phyloP scores from a whole-genome alignment of 2,888 invertebrate genomes.

The Romanomermis culicivorax region DNA sequence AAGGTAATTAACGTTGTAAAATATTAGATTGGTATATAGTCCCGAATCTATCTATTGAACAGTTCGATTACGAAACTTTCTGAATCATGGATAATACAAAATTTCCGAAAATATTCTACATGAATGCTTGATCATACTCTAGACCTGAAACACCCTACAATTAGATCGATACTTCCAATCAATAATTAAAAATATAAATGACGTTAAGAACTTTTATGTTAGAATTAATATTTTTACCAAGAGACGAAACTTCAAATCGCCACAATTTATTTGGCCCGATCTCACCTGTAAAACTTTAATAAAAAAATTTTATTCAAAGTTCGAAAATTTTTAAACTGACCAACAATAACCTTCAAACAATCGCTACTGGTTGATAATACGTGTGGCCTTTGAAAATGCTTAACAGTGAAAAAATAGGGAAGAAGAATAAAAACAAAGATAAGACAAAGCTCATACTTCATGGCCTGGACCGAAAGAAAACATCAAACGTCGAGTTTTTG shows the following conservation, averaged over 20 bases:
- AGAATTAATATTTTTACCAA: neutral
- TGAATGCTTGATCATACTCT: too few relatives aligned
- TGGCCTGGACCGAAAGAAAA: conserved; percentile 9
- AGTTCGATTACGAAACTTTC: too few relatives aligned
- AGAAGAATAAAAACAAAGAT: neutral
- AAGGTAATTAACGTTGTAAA: too few relatives aligned
- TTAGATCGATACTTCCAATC: too few relatives aligned
- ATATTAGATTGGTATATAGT: too few relatives aligned
- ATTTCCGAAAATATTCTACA: too few relatives aligned
- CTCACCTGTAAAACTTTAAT: conserved; percentile 38
- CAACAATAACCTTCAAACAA: conserved; percentile 50
- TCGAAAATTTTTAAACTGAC: neutral
- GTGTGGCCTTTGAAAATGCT: conserved; percentile 49
- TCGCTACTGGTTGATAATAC: conserved; percentile 50
- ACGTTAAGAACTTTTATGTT: too few relatives aligned
- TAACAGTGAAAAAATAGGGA: conserved; percentile 9
- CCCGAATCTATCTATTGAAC: too few relatives aligned
- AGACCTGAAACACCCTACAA: too few relatives aligned
- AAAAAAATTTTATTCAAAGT: neutral
- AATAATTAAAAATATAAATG: too few relatives aligned
- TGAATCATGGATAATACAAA: too few relatives aligned
- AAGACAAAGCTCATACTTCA: conserved; percentile 1
- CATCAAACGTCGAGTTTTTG: neutral
- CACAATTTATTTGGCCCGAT: conserved; percentile 45
- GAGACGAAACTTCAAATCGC: conserved; percentile 33